Conservation (phyloP, 2,888 invertebrate species). For the Tipula lateralis region DNA sequence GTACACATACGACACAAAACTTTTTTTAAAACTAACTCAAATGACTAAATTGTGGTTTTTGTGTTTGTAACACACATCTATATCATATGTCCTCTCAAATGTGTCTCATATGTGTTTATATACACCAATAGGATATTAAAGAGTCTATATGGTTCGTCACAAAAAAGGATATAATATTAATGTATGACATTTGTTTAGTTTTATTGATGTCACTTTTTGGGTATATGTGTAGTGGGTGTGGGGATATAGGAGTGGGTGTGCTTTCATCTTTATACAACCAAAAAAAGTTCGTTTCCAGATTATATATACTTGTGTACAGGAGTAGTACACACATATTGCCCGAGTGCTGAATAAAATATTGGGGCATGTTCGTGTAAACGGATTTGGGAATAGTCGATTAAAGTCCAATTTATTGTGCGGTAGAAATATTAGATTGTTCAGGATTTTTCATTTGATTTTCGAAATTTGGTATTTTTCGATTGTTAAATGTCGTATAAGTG, state of each 20-base stretch:
- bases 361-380: neutral
- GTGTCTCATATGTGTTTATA: too few species aligned
- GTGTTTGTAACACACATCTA: neutral
- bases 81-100: too few species aligned
- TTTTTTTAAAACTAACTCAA: neutral
- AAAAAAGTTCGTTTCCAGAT: neutral
- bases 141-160: neutral
- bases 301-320: neutral
- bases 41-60: conserved; percentile 24
- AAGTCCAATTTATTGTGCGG: neutral
- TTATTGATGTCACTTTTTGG: neutral
- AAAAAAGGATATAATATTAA: neutral
- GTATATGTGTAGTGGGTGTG: neutral
- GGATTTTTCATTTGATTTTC: neutral
- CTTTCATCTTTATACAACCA: neutral
- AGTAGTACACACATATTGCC: neutral
- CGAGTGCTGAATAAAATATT: neutral
- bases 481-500: neutral
- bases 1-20: neutral
- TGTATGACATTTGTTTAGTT: neutral
- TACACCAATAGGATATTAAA: neutral
- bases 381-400: neutral
- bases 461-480: neutral
- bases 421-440: neutral
- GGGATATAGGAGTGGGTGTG: neutral